These are phyloP conservation scores for Mus spicilegus DNA, from an alignment of 2,113 vertebrate genomes.

Conservation along the genomic window DNA sequence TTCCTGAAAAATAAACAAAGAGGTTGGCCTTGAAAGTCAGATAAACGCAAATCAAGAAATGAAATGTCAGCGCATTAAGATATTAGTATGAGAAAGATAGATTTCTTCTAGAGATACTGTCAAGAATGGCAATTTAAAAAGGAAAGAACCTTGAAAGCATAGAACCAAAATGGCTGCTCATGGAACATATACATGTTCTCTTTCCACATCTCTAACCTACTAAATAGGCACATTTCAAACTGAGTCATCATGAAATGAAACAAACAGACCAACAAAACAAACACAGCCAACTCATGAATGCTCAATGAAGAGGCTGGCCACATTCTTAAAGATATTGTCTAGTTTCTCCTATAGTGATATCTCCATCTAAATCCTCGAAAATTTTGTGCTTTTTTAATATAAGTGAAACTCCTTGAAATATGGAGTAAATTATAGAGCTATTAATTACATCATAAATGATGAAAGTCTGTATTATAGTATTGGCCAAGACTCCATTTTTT, in stretches of 20 bases:
- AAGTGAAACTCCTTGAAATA: not conserved
- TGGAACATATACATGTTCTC: not conserved
- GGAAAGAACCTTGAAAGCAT: not conserved
- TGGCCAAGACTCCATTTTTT: not conserved
- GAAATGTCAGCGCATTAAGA: not conserved
- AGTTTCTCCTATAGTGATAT: not conserved
- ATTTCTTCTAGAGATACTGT: not conserved
- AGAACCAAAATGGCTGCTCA: not conserved
- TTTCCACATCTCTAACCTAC: not conserved
- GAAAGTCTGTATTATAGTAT: not conserved
- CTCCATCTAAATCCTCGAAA: not conserved
- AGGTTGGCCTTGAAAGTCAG: not conserved
- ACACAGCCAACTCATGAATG: not conserved
- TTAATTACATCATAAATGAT: conserved; percentile 61
- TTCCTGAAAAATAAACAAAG: not conserved
- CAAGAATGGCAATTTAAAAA: not conserved
- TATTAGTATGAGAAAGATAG: not conserved
- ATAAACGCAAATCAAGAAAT: not conserved
- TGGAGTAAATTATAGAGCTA: not conserved
- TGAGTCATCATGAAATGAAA: not conserved
- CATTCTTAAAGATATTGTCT: not conserved
- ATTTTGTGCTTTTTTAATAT: not conserved
- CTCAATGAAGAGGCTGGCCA: not conserved
- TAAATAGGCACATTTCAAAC: not conserved
- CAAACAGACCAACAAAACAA: not conserved